These are phyloP conservation scores for Papilio xuthus DNA, from an alignment of 1,140 invertebrate species.

Conservation along the genomic window DNA sequence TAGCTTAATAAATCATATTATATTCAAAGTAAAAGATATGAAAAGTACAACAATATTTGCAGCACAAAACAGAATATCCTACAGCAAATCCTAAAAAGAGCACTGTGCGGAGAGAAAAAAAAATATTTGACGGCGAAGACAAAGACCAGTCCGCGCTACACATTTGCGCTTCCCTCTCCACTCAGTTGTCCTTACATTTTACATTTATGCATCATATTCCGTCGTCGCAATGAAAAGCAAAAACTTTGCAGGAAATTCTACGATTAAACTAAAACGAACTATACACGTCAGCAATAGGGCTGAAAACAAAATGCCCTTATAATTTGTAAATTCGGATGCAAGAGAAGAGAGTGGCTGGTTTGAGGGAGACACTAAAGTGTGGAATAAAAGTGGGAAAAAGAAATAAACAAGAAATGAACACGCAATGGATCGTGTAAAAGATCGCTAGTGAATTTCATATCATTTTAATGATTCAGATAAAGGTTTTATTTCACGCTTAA, in stretches of 20 bases:
- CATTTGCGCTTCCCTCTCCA: conserved; percentile 67
- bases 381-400: conserved; percentile 76
- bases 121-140: conserved; percentile 55
- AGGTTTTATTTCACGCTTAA: background rate
- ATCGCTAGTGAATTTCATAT: background rate
- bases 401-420: conserved; percentile 71
- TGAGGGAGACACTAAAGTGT: conserved; percentile 75
- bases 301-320: conserved; percentile 36
- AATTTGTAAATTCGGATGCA: conserved; percentile 71
- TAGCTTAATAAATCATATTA: conserved; percentile 9
- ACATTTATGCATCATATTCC: conserved; percentile 79
- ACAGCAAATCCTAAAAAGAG: conserved; percentile 51
- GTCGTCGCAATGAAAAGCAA: conserved; percentile 77
- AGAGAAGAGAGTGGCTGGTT: conserved; percentile 74
- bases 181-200: conserved; percentile 79
- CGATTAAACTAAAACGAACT: conserved; percentile 42
- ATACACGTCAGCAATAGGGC: conserved; percentile 39
- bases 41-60: conserved; percentile 15
- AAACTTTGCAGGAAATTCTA: conserved; percentile 67
- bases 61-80: conserved; percentile 27
- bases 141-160: conserved; percentile 63
- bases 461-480: background rate
- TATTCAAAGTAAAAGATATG: conserved; percentile 9
- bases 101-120: conserved; percentile 51
- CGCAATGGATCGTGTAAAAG: conserved; percentile 40